Evolutionary conservation across 2,113 vertebrate species (phyloP).

Genomic region (Capreolus pygargus): DNA sequence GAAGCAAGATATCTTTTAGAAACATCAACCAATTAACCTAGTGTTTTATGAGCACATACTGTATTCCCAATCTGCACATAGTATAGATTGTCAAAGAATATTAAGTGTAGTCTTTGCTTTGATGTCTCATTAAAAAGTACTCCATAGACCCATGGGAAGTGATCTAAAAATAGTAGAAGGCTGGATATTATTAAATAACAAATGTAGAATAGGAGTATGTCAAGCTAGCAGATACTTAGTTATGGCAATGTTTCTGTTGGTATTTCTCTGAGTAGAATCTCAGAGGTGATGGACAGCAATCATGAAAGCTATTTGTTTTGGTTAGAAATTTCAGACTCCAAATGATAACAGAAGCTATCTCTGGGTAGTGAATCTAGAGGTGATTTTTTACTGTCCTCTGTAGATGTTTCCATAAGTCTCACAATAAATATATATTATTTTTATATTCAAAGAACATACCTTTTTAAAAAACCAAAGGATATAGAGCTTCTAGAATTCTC

Average conservation of each 20-base stretch:
- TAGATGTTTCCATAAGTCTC: neutral
- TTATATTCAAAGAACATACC: neutral
- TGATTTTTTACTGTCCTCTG: constrained; percentile 11
- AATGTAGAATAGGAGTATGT: neutral
- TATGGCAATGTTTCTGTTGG: neutral
- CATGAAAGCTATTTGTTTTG: neutral
- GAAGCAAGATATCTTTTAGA: constrained; percentile 7
- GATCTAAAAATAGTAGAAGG: constrained; percentile 23
- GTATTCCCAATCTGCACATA: constrained; percentile 16
- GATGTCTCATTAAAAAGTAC: constrained; percentile 29
- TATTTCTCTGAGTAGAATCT: neutral
- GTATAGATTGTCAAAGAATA: neutral
- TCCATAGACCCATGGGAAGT: neutral
- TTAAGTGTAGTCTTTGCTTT: constrained; percentile 10
- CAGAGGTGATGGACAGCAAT: neutral
- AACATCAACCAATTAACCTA: constrained; percentile 36
- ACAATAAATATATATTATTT: neutral
- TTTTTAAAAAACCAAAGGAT: neutral
- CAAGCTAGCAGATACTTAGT: neutral
- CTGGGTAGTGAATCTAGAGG: neutral
- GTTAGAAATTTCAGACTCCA: neutral
- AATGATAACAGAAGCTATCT: neutral
- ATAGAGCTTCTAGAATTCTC: neutral
- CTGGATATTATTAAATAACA: neutral
- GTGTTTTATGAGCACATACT: constrained; percentile 15